Base-by-base conservation (phyloP, 2,797 vertebrate genomes). In the Crocidura indochinensis region DNA sequence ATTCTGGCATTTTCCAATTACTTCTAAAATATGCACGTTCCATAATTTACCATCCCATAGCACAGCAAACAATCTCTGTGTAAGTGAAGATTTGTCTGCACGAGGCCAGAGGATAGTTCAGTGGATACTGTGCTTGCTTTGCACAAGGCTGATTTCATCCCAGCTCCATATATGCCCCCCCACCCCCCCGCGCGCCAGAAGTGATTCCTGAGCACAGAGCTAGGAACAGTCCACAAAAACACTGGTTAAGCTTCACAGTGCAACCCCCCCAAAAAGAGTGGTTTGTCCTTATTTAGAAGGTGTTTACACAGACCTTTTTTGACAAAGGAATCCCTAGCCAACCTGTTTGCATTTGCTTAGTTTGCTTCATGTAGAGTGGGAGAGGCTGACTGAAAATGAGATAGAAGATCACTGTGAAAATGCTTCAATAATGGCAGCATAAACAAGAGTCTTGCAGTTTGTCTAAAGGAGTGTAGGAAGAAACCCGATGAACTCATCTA, bases 381-480 rank as follows among this genome's bases (percentile, higher is more conserved):
- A 53, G 46, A 38, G 26, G 88, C 51, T 38, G 69, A 74, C 75
- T 9, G 73, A 88, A 53, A 84, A 76, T 60, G 78, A 94, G 90
- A 79, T 87, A 24, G 3, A 27, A 92, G 88, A 78, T 78, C 46
- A 19, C 65, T 47, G 53, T 78, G 77, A 79, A 60, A 84, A 79
- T 73, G 49, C 77, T 53, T 82, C 38, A 29, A 49, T 82, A 29
- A 79, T 84, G 81, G 65, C 79, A 49, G 31, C 69, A 12, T 86
- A 88, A 90, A 74, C 60, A 80, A 56, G 68, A 78, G 67, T 64
- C 46, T 69, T 88, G 64, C 60, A 44, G 68, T 86, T 88, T 60
- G 84, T 60, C 94, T 92, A 17, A 74, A 95, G 82, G 90, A 88
- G 84, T 75, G 74, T 72, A 31, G 68, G 81, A 72, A 78, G 94